Conservation (phyloP, 1,140 invertebrate genomes). For the Aphelenchoides fujianensis region DNA sequence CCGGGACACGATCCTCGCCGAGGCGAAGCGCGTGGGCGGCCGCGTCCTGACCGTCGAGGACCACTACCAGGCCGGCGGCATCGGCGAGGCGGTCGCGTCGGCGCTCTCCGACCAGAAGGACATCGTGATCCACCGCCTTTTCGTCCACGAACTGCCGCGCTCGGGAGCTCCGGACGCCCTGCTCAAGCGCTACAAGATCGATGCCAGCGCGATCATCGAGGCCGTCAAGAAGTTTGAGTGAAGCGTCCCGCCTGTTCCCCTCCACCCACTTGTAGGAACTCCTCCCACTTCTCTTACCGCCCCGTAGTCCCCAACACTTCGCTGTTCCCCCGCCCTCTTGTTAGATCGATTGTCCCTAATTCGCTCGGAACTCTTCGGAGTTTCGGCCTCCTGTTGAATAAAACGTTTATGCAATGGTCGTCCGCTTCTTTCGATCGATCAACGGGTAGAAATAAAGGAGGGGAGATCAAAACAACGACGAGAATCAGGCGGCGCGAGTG, state of each 20-base stretch:
- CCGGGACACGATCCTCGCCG: conserved; percentile 71
- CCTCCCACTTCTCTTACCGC: background rate
- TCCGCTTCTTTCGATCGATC: too few species aligned
- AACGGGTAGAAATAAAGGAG: background rate
- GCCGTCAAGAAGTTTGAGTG: conserved; percentile 30
- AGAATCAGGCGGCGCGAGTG: background rate
- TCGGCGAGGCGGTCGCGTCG: conserved; percentile 80
- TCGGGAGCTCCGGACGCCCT: conserved; percentile 82
- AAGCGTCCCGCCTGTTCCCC: background rate
- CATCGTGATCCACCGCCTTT: conserved; percentile 78
- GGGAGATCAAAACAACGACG: conserved; percentile 15
- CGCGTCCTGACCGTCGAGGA: conserved; percentile 89
- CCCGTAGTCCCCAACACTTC: too few species aligned
- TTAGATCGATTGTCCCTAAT: too few species aligned
- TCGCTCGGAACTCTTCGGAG: too few species aligned
- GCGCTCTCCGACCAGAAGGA: conserved; percentile 73
- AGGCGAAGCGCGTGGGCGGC: conserved; percentile 76
- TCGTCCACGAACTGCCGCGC: conserved; percentile 80
- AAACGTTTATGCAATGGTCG: too few species aligned
- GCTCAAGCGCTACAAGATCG: conserved; percentile 83
- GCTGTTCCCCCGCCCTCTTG: too few species aligned
- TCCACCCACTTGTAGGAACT: conserved; percentile 1
- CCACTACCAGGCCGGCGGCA: conserved; percentile 88
- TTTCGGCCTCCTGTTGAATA: too few species aligned
- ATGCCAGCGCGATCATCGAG: conserved; percentile 73